Percentiles rank a stretch among this genome's conserved stretches.
Conservation (phyloP, 2,888 invertebrate genomes). For the Sinhomidia bicolor region DNA sequence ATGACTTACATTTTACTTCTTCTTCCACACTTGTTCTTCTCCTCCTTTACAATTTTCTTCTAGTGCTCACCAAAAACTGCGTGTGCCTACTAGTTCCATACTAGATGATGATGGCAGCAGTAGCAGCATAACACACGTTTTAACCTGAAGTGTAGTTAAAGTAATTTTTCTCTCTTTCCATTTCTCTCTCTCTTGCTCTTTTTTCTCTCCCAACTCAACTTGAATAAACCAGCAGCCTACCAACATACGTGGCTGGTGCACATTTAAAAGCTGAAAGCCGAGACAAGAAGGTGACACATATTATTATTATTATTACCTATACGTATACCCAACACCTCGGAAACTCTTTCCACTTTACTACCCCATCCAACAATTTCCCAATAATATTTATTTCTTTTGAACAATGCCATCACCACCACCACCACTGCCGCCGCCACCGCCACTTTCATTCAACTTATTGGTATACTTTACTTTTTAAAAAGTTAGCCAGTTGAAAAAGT, state of each 20-base stretch:
- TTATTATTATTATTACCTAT: background rate
- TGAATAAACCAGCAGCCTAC: background rate
- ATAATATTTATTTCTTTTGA: conserved; percentile 18
- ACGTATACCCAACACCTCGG: background rate
- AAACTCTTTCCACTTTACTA: background rate
- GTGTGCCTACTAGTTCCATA: background rate
- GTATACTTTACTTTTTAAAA: conserved; percentile 36
- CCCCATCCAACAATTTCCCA: conserved; percentile 12
- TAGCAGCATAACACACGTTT: background rate
- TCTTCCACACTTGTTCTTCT: background rate
- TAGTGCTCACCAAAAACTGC: background rate
- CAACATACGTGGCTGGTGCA: too few relatives aligned
- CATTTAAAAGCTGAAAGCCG: background rate
- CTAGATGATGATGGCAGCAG: too few relatives aligned
- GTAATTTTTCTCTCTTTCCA: conserved; percentile 26
- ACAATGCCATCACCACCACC: conserved; percentile 1
- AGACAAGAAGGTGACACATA: conserved; percentile 25
- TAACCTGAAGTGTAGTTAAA: conserved; percentile 23
- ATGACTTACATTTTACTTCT: conserved; percentile 49
- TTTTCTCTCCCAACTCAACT: background rate
- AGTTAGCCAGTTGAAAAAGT: conserved; percentile 7
- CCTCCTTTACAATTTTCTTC: conserved; percentile 15
- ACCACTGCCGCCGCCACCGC: background rate
- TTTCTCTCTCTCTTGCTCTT: too few relatives aligned
- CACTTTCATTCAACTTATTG: conserved; percentile 22